Evolutionary conservation across 2,888 invertebrate species (phyloP).

Genomic region (Dasysyrphus tricinctus): DNA sequence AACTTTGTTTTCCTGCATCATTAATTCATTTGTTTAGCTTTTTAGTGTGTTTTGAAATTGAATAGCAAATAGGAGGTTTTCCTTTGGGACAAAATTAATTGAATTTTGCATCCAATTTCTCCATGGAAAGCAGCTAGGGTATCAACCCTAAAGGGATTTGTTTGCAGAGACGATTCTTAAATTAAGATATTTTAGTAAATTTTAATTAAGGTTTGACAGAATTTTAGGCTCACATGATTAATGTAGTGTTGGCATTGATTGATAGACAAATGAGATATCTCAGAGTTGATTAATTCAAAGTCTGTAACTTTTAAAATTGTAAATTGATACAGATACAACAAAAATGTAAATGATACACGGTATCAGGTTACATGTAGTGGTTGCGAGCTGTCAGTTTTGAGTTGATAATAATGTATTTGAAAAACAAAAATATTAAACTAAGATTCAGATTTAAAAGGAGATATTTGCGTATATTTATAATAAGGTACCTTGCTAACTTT

Average conservation of each 20-base stretch:
- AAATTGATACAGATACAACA: background rate
- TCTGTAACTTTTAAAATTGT: background rate
- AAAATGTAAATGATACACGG: too few species aligned
- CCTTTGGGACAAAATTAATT: constrained; percentile 2
- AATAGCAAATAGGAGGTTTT: background rate
- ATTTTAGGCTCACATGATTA: background rate
- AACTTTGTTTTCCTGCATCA: background rate
- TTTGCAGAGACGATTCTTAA: background rate
- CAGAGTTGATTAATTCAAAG: background rate
- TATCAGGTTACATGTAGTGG: too few species aligned
- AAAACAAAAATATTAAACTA: too few species aligned
- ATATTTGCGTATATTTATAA: too few species aligned
- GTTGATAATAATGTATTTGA: too few species aligned
- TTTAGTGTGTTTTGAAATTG: background rate
- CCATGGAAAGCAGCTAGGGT: background rate
- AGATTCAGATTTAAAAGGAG: too few species aligned
- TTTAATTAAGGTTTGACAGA: background rate
- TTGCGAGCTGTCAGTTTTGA: too few species aligned
- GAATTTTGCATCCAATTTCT: background rate
- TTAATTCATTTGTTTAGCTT: constrained; percentile 3
- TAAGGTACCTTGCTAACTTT: too few species aligned
- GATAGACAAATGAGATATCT: background rate
- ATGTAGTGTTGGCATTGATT: constrained; percentile 2
- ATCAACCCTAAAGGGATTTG: background rate
- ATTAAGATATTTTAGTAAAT: background rate